Conservation (phyloP, 2,888 invertebrate species). For the Anorthoa munda region DNA sequence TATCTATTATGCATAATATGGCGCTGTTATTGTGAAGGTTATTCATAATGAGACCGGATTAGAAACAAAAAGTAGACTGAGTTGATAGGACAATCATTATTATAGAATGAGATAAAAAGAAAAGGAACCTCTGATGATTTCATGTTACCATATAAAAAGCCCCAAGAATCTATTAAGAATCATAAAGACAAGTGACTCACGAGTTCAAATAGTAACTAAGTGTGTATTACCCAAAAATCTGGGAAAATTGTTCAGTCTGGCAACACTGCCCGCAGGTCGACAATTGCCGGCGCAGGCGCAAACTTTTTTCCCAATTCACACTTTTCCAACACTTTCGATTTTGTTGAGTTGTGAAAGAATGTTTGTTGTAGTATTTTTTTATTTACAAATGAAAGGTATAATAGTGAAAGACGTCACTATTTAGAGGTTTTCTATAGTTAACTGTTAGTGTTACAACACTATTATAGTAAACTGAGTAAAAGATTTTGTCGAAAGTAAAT, state of each 20-base stretch:
- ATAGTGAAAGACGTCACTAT: constrained; percentile 43
- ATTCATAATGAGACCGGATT: constrained; percentile 23
- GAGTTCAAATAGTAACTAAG: neutral
- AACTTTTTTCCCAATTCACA: constrained; percentile 78
- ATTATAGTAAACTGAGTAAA: constrained; percentile 15
- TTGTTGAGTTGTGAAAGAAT: constrained; percentile 72
- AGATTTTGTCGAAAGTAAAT: constrained; percentile 33
- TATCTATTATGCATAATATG: constrained; percentile 48
- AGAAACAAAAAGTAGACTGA: constrained; percentile 3
- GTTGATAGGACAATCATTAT: neutral
- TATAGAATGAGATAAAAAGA: too few relatives aligned
- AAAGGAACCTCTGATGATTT: too few relatives aligned
- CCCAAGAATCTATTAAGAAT: neutral
- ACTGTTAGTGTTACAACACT: constrained; percentile 39
- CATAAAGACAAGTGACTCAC: neutral
- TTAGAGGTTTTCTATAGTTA: constrained; percentile 36
- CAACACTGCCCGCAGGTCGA: constrained; percentile 57
- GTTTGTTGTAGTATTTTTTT: constrained; percentile 66
- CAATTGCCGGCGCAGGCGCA: constrained; percentile 54
- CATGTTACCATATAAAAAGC: too few relatives aligned
- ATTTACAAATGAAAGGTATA: constrained; percentile 50
- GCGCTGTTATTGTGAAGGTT: constrained; percentile 47
- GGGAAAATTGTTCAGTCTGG: constrained; percentile 16
- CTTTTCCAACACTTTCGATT: constrained; percentile 83
- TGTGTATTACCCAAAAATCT: neutral